Percentiles rank a stretch among this genome's conserved stretches.
These are phyloP conservation scores for Drosophila bipectinata DNA, from an alignment of 1,140 invertebrate species.

Conservation along the genomic window DNA sequence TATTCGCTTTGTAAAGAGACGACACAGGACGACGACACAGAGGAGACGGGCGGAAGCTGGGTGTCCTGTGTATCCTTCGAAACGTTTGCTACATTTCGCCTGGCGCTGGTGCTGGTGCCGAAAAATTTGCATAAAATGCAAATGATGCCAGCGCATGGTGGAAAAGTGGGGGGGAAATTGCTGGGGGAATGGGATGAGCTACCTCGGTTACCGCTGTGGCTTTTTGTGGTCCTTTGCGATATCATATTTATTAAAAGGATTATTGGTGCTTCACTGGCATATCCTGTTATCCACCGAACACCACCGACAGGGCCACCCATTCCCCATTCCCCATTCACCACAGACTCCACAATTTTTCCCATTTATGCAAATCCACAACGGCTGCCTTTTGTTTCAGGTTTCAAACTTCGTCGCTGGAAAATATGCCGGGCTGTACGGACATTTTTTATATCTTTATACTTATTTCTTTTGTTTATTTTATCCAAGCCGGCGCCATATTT, in stretches of 20 bases:
- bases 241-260: slow-evolving; percentile 84
- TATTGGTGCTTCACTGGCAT: slow-evolving; percentile 83
- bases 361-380: slow-evolving; percentile 72
- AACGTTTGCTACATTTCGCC: slow-evolving; percentile 68
- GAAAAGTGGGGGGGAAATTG: slow-evolving; percentile 5
- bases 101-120: slow-evolving; percentile 57
- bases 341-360: slow-evolving; percentile 17
- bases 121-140: slow-evolving; percentile 83
- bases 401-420: slow-evolving; percentile 21
- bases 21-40: slow-evolving; percentile 10
- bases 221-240: slow-evolving; percentile 82
- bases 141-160: slow-evolving; percentile 66
- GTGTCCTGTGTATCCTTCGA: slow-evolving; percentile 70
- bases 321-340: background rate
- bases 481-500: slow-evolving; percentile 65
- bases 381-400: slow-evolving; percentile 71
- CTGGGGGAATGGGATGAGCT: slow-evolving; percentile 28
- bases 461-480: slow-evolving; percentile 17
- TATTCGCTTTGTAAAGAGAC: slow-evolving; percentile 71
- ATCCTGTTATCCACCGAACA: slow-evolving; percentile 73
- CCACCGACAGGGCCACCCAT: slow-evolving; percentile 2
- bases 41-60: slow-evolving; percentile 13
- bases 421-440: slow-evolving; percentile 58
- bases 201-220: slow-evolving; percentile 65
- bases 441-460: slow-evolving; percentile 8